These are phyloP conservation scores for Parazoanthus swiftii DNA, from an alignment of 92 coral and sea anemone species.

Conservation along the genomic window DNA sequence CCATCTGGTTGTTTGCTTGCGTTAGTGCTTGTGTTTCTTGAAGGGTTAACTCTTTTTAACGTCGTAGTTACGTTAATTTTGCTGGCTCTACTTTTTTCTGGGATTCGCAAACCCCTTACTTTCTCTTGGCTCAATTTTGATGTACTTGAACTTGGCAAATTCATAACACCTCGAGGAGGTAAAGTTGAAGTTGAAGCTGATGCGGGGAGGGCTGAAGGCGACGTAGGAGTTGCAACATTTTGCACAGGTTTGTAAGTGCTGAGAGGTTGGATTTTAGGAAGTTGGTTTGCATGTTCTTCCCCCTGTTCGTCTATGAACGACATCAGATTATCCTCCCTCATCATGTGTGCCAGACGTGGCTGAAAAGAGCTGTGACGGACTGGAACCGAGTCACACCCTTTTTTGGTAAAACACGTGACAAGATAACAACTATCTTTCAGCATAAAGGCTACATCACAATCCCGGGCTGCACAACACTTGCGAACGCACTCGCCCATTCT, in stretches of 20 bases:
- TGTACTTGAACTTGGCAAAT: not conserved
- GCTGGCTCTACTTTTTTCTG: not conserved
- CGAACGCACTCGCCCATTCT: slow-evolving; percentile 74
- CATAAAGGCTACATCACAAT: slow-evolving; percentile 89
- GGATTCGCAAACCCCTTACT: not conserved
- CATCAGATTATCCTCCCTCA: slow-evolving; percentile 61
- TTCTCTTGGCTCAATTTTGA: not conserved
- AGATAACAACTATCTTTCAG: slow-evolving; percentile 81
- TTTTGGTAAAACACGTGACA: slow-evolving; percentile 78
- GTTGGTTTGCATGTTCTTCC: not conserved
- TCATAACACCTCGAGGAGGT: not conserved
- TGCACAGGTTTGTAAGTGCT: slow-evolving; percentile 33
- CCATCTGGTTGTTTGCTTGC: not conserved
- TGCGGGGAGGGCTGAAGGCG: slow-evolving; percentile 66
- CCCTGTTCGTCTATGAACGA: slow-evolving; percentile 78
- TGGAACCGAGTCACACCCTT: slow-evolving; percentile 71
- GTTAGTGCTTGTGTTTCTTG: not conserved
- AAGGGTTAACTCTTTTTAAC: not conserved
- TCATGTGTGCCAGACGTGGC: slow-evolving; percentile 71
- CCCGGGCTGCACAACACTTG: slow-evolving; percentile 73
- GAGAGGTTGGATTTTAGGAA: slow-evolving; percentile 23
- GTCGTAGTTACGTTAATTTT: not conserved
- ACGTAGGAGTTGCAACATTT: slow-evolving; percentile 19
- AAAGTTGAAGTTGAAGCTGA: slow-evolving; percentile 19
- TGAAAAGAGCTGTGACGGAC: slow-evolving; percentile 68